A percentile compares a stretch with the other conserved stretches of the same genome.
These are phyloP conservation scores for Barypeithes pellucidus DNA, from an alignment of 2,888 invertebrate species.

Conservation along the genomic window DNA sequence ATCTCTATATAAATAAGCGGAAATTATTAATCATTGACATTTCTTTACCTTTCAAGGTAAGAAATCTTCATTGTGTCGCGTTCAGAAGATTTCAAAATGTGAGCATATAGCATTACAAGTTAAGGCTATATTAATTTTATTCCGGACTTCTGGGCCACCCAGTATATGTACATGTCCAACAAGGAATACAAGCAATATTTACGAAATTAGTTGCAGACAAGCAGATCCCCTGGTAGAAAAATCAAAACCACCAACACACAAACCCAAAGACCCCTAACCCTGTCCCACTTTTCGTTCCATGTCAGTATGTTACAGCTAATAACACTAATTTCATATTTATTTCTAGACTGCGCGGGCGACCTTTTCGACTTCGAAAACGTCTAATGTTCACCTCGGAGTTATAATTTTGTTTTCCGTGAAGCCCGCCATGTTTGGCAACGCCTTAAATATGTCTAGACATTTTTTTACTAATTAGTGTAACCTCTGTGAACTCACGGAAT, in stretches of 20 bases:
- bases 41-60: too few species aligned
- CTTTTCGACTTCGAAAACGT: constrained; percentile 15
- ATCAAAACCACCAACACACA: neutral
- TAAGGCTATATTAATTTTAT: too few species aligned
- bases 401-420: constrained; percentile 53
- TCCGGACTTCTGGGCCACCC: too few species aligned
- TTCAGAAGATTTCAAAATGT: too few species aligned
- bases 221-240: neutral
- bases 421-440: constrained; percentile 48
- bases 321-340: constrained; percentile 31
- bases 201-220: too few species aligned
- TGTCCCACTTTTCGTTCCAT: constrained; percentile 13
- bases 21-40: too few species aligned
- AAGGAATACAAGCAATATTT: too few species aligned
- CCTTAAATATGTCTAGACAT: constrained; percentile 56
- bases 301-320: constrained; percentile 28
- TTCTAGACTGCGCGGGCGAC: constrained; percentile 21
- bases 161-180: too few species aligned
- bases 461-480: constrained; percentile 57
- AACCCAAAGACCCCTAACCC: constrained; percentile 24
- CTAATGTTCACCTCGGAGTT: constrained; percentile 31
- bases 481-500: constrained; percentile 44
- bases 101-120: too few species aligned
- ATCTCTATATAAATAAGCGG: too few species aligned
- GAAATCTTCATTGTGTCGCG: too few species aligned